A percentile compares a stretch with the other conserved stretches of the same genome.
Conservation (phyloP, 2,113 vertebrate species). For the Cryptomyrus ogoouensis region DNA sequence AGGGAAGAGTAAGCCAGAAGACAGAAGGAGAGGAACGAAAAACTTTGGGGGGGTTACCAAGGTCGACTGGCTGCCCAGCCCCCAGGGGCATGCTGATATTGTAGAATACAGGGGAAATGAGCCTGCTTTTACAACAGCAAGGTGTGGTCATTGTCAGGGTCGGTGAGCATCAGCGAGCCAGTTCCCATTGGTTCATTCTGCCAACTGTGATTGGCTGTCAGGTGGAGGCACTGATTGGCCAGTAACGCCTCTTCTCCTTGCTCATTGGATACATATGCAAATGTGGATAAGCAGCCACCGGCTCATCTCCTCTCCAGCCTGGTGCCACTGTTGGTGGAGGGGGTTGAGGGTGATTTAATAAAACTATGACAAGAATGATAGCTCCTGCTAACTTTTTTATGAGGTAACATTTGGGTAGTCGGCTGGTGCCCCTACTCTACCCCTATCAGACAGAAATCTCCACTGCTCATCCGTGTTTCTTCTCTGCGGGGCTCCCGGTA, state of each 20-base stretch:
- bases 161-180: neutral
- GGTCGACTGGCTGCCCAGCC: neutral
- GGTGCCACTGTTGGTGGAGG: neutral
- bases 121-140: neutral
- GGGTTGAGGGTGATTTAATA: neutral
- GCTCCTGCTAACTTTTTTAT: neutral
- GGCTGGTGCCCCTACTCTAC: neutral
- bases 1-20: neutral
- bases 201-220: neutral
- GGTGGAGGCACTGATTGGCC: neutral
- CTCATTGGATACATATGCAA: neutral
- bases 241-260: neutral
- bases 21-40: neutral
- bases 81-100: neutral
- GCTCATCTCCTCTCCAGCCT: neutral
- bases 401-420: neutral
- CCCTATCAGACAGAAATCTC: neutral
- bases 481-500: no score
- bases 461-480: neutral
- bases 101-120: neutral
- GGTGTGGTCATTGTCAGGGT: neutral
- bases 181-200: neutral
- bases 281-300: neutral
- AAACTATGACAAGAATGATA: neutral
- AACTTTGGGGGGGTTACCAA: neutral